A percentile compares a stretch with the other conserved stretches of the same genome.
These are phyloP conservation scores for Spermophilus dauricus DNA, from an alignment of 2,113 vertebrate genomes.

Conservation along the genomic window DNA sequence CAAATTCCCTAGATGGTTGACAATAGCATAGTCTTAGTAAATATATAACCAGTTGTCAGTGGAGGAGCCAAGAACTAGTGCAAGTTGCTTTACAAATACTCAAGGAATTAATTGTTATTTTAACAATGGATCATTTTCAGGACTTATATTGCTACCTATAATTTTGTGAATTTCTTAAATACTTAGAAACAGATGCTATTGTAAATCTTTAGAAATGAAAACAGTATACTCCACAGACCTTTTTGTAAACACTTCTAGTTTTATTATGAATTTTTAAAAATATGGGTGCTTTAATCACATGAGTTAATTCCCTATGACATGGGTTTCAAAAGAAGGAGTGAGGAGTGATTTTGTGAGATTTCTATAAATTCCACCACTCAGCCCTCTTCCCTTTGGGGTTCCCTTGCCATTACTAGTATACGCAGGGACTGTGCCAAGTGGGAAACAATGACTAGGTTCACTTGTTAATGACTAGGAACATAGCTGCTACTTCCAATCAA, in stretches of 20 bases:
- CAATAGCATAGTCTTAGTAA: constrained; percentile 41
- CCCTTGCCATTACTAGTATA: background rate
- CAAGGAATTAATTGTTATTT: constrained; percentile 5
- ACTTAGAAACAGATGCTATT: background rate
- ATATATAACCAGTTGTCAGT: constrained; percentile 39
- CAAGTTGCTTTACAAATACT: constrained; percentile 5
- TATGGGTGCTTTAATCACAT: background rate
- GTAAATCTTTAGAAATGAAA: background rate
- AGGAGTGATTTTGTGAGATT: background rate
- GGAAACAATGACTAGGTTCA: background rate
- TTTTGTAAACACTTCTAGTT: constrained; percentile 24
- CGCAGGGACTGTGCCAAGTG: background rate
- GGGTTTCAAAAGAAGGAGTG: background rate
- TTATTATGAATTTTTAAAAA: constrained; percentile 22
- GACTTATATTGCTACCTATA: background rate
- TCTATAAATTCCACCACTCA: background rate
- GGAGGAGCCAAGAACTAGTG: background rate
- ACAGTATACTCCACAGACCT: background rate
- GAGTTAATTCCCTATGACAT: background rate
- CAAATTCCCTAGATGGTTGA: constrained; percentile 13
- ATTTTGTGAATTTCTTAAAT: constrained; percentile 24
- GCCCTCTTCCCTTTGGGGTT: background rate
- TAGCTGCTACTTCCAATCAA: background rate
- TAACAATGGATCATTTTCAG: constrained; percentile 19
- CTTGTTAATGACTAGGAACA: background rate